Evolutionary conservation across 2,113 vertebrate genomes (phyloP).

Genomic region (Argyrosomus japonicus): DNA sequence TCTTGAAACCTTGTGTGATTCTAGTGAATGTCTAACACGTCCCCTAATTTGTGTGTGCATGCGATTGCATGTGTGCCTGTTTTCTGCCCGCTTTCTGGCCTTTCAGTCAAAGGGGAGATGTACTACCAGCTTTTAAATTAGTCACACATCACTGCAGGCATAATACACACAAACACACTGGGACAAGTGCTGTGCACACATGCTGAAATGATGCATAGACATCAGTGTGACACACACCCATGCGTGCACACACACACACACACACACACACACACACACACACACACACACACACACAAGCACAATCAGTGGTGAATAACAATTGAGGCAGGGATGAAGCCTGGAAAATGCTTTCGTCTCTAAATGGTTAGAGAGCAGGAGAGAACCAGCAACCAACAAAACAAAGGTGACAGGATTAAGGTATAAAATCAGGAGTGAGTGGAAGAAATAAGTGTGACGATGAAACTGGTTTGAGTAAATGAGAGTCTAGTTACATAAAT

Average conservation of each 20-base stretch:
- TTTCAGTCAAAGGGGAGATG: conserved; percentile 53
- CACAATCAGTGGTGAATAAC: conserved; percentile 27
- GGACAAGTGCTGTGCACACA: conserved; percentile 18
- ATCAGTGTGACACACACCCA: neutral
- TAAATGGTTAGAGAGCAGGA: neutral
- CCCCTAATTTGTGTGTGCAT: neutral
- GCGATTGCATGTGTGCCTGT: neutral
- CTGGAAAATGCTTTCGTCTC: conserved; percentile 6
- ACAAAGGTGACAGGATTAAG: neutral
- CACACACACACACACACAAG: neutral
- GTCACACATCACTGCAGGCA: conserved; percentile 53
- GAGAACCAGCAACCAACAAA: neutral
- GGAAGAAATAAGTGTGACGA: neutral
- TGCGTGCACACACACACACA: neutral
- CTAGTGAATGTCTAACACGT: neutral
- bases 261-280: no score
- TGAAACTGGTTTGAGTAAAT: neutral
- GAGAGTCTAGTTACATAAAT: neutral
- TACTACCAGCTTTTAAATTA: conserved; percentile 71
- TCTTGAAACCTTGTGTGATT: neutral
- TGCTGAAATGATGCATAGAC: conserved; percentile 24
- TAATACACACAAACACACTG: conserved; percentile 39
- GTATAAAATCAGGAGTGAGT: neutral
- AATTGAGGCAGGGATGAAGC: conserved; percentile 2
- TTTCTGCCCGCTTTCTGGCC: conserved; percentile 26